These are phyloP conservation scores for Muntiacus reevesi DNA, from an alignment of 2,113 vertebrate genomes.

Conservation along the genomic window DNA sequence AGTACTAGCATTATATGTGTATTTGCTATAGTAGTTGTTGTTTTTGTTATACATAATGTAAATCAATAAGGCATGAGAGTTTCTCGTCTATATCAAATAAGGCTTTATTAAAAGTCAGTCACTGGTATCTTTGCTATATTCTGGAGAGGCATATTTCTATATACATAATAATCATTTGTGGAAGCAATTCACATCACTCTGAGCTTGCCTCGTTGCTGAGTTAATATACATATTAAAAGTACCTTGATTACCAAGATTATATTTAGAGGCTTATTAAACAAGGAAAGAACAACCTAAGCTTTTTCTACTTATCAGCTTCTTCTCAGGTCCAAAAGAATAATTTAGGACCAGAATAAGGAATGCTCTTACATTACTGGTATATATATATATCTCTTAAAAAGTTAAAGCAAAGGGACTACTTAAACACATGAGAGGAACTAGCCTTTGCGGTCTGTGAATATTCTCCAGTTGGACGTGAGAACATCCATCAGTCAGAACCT, in stretches of 20 bases:
- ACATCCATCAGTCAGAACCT: not conserved
- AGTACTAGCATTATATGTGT: not conserved
- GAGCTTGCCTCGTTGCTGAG: not conserved
- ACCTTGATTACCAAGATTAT: slow-evolving; percentile 9
- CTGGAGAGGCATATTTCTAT: not conserved
- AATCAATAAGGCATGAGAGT: not conserved
- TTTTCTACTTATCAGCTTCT: not conserved
- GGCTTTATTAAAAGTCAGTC: not conserved
- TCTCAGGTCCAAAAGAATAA: not conserved
- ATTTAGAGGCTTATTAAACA: not conserved
- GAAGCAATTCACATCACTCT: not conserved
- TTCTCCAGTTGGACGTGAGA: not conserved
- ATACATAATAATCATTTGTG: not conserved
- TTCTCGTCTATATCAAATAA: not conserved
- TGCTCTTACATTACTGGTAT: not conserved
- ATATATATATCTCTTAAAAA: not conserved
- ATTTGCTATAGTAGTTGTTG: not conserved
- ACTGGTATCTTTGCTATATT: not conserved
- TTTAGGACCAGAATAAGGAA: not conserved
- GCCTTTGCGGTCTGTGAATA: not conserved
- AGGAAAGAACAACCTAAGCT: not conserved
- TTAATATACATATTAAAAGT: slow-evolving; percentile 31
- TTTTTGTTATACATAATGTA: not conserved
- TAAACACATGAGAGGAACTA: not conserved
- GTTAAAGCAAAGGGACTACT: not conserved